Conservation (phyloP, 2,113 vertebrate species). For the Elephas maximus region DNA sequence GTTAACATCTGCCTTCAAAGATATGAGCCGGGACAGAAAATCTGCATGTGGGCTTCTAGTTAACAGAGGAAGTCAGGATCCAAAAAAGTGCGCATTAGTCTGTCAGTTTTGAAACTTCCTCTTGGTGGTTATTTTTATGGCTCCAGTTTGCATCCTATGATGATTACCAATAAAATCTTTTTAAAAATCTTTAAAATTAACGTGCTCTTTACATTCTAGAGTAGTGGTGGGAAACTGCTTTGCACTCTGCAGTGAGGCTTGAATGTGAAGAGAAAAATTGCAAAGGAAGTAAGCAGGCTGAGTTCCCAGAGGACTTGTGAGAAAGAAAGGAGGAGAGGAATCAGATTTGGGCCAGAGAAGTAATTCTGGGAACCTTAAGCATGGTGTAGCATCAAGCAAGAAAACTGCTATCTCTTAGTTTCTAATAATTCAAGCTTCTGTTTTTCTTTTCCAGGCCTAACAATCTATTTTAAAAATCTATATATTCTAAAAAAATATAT, state of each 20-base stretch:
- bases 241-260: not conserved
- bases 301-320: not conserved
- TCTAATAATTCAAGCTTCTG: not conserved
- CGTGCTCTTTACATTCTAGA: not conserved
- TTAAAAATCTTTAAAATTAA: not conserved
- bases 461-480: conserved; percentile 41
- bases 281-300: not conserved
- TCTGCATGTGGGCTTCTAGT: not conserved
- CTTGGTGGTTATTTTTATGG: not conserved
- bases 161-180: not conserved
- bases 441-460: not conserved
- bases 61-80: conserved; percentile 22
- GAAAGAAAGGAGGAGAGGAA: not conserved
- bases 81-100: not conserved
- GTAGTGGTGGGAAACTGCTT: not conserved
- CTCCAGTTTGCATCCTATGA: not conserved
- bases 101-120: not conserved
- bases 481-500: not conserved
- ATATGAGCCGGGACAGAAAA: not conserved
- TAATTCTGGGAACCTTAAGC: not conserved
- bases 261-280: not conserved
- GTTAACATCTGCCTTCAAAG: not conserved
- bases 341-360: not conserved
- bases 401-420: not conserved
- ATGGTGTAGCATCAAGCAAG: not conserved